Conservation (phyloP, 2,113 vertebrate genomes). For the Paraplagusia blochii region DNA sequence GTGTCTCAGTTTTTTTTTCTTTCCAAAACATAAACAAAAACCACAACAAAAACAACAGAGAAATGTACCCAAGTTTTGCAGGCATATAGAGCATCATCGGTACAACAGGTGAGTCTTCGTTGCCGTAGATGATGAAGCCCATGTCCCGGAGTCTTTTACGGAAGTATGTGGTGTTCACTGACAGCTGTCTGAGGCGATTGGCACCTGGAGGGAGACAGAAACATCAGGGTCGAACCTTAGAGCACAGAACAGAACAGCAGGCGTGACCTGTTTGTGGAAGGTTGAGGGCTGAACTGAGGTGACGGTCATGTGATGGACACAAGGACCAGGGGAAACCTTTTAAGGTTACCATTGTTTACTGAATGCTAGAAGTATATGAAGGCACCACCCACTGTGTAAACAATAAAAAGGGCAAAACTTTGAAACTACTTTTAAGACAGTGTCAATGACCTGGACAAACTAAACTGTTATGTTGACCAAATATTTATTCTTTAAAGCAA, state of each 20-base stretch:
- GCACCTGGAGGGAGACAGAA: constrained; percentile 72
- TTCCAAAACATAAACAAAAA: background rate
- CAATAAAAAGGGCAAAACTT: no score
- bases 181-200: constrained; percentile 84
- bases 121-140: constrained; percentile 97
- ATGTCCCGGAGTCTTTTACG: constrained; percentile 85
- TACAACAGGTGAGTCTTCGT: constrained; percentile 91
- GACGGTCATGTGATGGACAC: no score
- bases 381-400: no score
- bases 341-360: no score
- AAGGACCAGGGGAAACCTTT: no score
- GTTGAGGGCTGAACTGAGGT: background rate
- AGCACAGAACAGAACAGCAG: background rate
- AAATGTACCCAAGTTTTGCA: constrained; percentile 88
- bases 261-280: background rate
- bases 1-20: background rate
- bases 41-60: constrained; percentile 2
- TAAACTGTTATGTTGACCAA: no score
- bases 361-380: no score
- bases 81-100: constrained; percentile 99
- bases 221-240: background rate
- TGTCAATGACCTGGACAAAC: no score
- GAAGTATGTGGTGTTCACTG: constrained; percentile 91
- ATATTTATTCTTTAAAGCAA: no score
- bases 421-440: no score